A percentile compares a stretch with the other conserved stretches of the same genome.
Evolutionary conservation across 2,888 invertebrate species (phyloP).

Genomic region (Platynereis dumerilii): DNA sequence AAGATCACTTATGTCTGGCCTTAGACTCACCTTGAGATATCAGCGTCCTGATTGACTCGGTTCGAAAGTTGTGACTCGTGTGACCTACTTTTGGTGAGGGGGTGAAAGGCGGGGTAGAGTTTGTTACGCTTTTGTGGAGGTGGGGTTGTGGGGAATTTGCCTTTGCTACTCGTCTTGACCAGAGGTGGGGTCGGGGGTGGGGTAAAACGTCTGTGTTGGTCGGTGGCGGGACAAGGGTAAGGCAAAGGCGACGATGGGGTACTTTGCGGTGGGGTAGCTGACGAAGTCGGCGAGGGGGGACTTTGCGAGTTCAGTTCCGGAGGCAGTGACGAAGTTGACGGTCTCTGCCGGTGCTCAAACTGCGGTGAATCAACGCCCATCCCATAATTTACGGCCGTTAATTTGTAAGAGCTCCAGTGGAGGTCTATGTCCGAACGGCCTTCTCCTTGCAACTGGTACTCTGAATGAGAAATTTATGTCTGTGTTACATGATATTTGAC

Average conservation of each 20-base stretch:
- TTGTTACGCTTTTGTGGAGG: constrained; percentile 80
- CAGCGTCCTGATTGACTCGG: constrained; percentile 66
- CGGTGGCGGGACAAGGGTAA: constrained; percentile 28
- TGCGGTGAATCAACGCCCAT: constrained; percentile 55
- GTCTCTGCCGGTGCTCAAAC: constrained; percentile 36
- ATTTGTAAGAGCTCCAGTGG: constrained; percentile 85
- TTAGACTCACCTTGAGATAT: constrained; percentile 53
- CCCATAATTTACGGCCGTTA: constrained; percentile 61
- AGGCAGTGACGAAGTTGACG: constrained; percentile 56
- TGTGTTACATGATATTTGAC: no score
- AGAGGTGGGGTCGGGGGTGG: constrained; percentile 69
- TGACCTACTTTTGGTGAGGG: constrained; percentile 85
- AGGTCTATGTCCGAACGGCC: constrained; percentile 73
- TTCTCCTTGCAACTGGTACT: constrained; percentile 72
- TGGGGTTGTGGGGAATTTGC: constrained; percentile 80
- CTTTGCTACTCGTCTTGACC: constrained; percentile 57
- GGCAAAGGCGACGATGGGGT: constrained; percentile 57
- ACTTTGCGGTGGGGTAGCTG: constrained; percentile 60
- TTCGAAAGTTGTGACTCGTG: constrained; percentile 87
- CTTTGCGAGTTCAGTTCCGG: constrained; percentile 44
- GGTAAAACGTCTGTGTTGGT: constrained; percentile 58
- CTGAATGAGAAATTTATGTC: no score
- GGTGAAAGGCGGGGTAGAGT: constrained; percentile 65
- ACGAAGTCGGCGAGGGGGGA: constrained; percentile 56
- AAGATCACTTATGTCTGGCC: no score